Conservation (phyloP, 2,888 invertebrate genomes). For the Andrena minutula region DNA sequence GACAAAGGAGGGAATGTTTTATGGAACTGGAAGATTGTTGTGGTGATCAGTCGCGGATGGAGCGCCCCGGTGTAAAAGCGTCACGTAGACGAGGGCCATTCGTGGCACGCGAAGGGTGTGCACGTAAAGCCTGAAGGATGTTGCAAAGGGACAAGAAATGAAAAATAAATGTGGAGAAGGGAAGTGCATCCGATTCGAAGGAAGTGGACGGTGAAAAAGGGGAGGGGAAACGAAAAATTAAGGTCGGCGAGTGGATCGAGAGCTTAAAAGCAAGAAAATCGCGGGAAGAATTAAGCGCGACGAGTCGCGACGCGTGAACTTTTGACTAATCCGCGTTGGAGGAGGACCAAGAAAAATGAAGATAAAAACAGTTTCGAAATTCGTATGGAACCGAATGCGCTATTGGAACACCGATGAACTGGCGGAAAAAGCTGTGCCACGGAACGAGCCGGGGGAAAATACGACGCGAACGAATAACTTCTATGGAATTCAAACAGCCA, state of each 20-base stretch:
- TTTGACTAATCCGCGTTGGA: slow-evolving; percentile 26
- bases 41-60: slow-evolving; percentile 45
- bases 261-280: not conserved
- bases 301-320: not conserved
- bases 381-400: slow-evolving; percentile 47
- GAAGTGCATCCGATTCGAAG: slow-evolving; percentile 18
- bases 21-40: slow-evolving; percentile 59
- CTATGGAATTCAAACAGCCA: slow-evolving; percentile 58
- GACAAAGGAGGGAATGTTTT: slow-evolving; percentile 55
- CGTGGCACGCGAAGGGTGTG: slow-evolving; percentile 9
- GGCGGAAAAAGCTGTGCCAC: slow-evolving; percentile 23
- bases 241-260: not conserved
- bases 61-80: slow-evolving; percentile 34
- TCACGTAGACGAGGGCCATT: slow-evolving; percentile 40
- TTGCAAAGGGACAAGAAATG: slow-evolving; percentile 3
- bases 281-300: not conserved
- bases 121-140: slow-evolving; percentile 52
- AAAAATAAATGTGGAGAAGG: not conserved
- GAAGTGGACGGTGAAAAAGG: not conserved
- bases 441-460: slow-evolving; percentile 30
- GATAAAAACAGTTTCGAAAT: slow-evolving; percentile 44
- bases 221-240: slow-evolving; percentile 13
- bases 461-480: slow-evolving; percentile 56
- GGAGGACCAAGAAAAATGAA: slow-evolving; percentile 13
- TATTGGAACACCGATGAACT: slow-evolving; percentile 39